phyloP scores from a whole-genome alignment of 1,140 invertebrate genomes.

The Drosophila melanica region DNA sequence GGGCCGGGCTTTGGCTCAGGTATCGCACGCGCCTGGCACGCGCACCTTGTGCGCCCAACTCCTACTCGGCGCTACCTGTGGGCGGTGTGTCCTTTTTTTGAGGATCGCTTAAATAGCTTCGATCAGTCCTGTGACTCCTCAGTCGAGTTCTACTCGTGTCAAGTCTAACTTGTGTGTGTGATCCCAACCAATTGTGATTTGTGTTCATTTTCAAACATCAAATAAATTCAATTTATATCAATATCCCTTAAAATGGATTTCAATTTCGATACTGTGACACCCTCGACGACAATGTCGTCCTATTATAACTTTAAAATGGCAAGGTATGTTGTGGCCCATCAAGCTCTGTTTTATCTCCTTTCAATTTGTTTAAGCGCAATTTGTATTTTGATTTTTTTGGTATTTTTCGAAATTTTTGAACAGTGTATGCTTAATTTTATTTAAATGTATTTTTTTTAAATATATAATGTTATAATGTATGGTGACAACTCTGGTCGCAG shows the following conservation, averaged over 20 bases:
- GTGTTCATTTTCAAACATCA: conserved; percentile 18
- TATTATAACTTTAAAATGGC: conserved; percentile 66
- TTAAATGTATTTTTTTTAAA: too few relatives aligned
- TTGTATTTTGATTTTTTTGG: conserved; percentile 31
- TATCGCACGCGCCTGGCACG: conserved; percentile 74
- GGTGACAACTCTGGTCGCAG: conserved; percentile 6
- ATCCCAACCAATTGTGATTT: conserved; percentile 18
- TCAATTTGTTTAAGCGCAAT: conserved; percentile 28
- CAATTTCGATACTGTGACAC: conserved; percentile 55
- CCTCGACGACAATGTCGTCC: conserved; percentile 70
- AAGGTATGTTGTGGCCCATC: conserved; percentile 66
- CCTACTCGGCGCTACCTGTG: conserved; percentile 19
- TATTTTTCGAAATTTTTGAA: background rate
- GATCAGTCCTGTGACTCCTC: conserved; percentile 18
- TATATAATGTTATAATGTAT: too few relatives aligned
- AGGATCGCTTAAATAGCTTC: conserved; percentile 72
- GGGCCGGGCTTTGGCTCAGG: conserved; percentile 35
- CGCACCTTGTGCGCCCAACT: conserved; percentile 49
- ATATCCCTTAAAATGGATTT: conserved; percentile 64
- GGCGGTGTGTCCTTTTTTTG: conserved; percentile 4
- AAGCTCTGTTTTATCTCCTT: background rate
- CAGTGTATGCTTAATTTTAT: background rate
- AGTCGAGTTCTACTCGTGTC: conserved; percentile 75
- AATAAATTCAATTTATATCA: conserved; percentile 31
- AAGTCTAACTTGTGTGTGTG: conserved; percentile 67